Evolutionary conservation across 2,888 invertebrate genomes (phyloP), one percentile per base, ranked within the genome.

Genomic region (Euzophera pinguis): DNA sequence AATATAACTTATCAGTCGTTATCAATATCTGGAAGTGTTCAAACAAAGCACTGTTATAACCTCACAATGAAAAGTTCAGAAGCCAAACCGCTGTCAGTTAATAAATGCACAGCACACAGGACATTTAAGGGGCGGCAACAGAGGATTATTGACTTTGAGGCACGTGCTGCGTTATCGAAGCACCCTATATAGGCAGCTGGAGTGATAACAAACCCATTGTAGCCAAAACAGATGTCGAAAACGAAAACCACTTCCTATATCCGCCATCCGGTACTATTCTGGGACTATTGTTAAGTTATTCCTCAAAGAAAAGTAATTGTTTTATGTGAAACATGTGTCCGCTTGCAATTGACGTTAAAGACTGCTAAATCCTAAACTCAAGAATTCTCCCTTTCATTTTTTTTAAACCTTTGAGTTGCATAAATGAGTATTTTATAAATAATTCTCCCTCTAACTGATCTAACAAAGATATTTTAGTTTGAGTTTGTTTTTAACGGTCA

Each of bases 201-300:
- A n/a, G 56, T 62, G 63, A 67, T 68, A 65, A 69, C 59, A 63
- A 53, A 61, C 57, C 61, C 60, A 63, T 68, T 69, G 65, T 70
- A 27, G 38, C 12, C 39, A 35, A 47, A 60, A 62, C 70, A 69
- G 64, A 69, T 71, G 69, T 53, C 57, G 22, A 22, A 22, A 22
- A 22, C 5, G 22, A 17, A 52, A 52, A 53, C 56, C 57, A 67
- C 67, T 73, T 74, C 75, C 73, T 70, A 70, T 59, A 52, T 54
- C 48, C 35, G 42, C 52, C 56, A 60, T 58, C 60, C 56, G 32
- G 32, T 14, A 34, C 10, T n/a, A 27, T 29, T 6, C 13, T 29
- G 45, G n/a, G n/a, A n/a, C 32, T 32, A 47, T 41, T 34, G 42
- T 34, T 42, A 14, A 1, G 5, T 27, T 16, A 32, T 22, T 22